Evolutionary conservation across 2,113 vertebrate genomes (phyloP).

Genomic region (Maccullochella peelii): DNA sequence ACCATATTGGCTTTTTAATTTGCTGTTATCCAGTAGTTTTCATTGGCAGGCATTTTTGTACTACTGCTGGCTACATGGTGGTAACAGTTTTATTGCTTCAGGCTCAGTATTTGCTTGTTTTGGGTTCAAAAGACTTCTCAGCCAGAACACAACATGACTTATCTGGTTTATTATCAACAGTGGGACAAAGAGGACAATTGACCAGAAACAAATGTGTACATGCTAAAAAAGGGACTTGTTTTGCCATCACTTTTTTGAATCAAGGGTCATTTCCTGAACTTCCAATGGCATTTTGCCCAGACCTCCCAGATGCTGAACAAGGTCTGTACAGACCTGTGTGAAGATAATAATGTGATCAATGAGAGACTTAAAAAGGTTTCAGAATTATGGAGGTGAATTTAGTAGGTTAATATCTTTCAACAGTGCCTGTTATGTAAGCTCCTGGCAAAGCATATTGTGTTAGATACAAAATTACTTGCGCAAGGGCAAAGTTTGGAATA

Average conservation of each 20-base stretch:
- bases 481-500: constrained; percentile 40
- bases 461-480: constrained; percentile 51
- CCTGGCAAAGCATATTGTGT: constrained; percentile 40
- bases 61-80: neutral
- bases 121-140: neutral
- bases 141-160: neutral
- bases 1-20: neutral
- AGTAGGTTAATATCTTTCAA: constrained; percentile 45
- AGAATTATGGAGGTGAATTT: constrained; percentile 5
- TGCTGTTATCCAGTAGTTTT: neutral
- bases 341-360: constrained; percentile 45
- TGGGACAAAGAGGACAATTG: constrained; percentile 13
- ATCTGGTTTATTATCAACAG: neutral
- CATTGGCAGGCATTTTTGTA: neutral
- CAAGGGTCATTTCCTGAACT: constrained; percentile 45
- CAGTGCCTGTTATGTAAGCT: constrained; percentile 60
- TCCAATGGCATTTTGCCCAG: constrained; percentile 38
- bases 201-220: constrained; percentile 16
- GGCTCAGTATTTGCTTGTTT: constrained; percentile 10
- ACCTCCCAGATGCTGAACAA: constrained; percentile 30
- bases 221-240: neutral
- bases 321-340: constrained; percentile 19
- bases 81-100: neutral
- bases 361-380: constrained; percentile 9
- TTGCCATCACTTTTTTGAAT: constrained; percentile 2